Conservation (phyloP, 1,140 invertebrate genomes). For the Danaus plexippus region DNA sequence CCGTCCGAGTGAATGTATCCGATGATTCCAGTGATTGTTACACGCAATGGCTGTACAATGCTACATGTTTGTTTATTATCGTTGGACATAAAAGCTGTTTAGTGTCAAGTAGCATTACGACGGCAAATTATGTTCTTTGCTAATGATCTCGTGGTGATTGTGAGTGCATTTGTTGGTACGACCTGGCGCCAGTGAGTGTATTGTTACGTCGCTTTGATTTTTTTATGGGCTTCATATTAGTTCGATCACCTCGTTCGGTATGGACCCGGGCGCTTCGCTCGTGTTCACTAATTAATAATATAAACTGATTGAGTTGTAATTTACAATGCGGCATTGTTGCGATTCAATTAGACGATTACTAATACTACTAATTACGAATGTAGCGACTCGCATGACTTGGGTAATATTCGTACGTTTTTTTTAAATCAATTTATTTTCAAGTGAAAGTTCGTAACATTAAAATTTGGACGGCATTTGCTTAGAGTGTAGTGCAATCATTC, state of each 20-base stretch:
- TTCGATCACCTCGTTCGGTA: conserved; percentile 32
- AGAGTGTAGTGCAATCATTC: too few relatives aligned
- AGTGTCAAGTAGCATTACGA: conserved; percentile 13
- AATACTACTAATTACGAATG: too few relatives aligned
- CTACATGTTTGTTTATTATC: conserved; percentile 17
- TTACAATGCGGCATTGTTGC: conserved; percentile 16
- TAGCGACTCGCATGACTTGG: too few relatives aligned
- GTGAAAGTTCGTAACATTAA: too few relatives aligned
- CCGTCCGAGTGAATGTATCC: background rate
- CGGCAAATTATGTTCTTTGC: conserved; percentile 13
- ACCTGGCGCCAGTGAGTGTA: conserved; percentile 23
- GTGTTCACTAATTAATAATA: conserved; percentile 49
- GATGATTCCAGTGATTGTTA: conserved; percentile 7
- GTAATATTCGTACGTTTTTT: too few relatives aligned
- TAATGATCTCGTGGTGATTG: conserved; percentile 10
- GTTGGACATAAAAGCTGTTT: conserved; percentile 15
- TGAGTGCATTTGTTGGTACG: conserved; percentile 9
- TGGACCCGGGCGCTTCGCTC: conserved; percentile 37
- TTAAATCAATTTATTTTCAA: too few relatives aligned
- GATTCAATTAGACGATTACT: too few relatives aligned
- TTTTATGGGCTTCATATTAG: conserved; percentile 29
- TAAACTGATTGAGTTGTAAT: conserved; percentile 41
- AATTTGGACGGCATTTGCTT: too few relatives aligned
- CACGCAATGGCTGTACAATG: conserved; percentile 17
- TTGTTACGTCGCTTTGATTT: conserved; percentile 31